These are phyloP conservation scores for Patella vulgata DNA, from an alignment of 1,140 invertebrate genomes.

Conservation along the genomic window DNA sequence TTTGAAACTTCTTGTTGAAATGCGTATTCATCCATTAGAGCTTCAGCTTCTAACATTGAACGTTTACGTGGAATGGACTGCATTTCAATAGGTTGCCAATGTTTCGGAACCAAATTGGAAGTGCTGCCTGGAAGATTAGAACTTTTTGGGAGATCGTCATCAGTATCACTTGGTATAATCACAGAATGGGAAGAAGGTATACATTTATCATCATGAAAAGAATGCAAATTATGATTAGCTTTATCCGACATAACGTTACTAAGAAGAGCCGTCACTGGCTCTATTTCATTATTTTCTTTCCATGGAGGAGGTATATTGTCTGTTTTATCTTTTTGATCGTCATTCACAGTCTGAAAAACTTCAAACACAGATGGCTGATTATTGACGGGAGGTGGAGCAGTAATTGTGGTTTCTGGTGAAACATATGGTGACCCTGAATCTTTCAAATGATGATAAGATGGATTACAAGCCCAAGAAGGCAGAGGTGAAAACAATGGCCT, in stretches of 20 bases:
- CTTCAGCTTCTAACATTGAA: slow-evolving; percentile 33
- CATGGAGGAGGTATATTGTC: slow-evolving; percentile 21
- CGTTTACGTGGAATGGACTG: slow-evolving; percentile 10
- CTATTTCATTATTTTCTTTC: slow-evolving; percentile 16
- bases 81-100: slow-evolving; percentile 48
- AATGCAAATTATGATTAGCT: slow-evolving; percentile 38
- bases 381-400: slow-evolving; percentile 15
- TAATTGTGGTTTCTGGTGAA: slow-evolving; percentile 53
- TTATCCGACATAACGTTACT: slow-evolving; percentile 25
- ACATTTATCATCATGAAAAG: slow-evolving; percentile 40
- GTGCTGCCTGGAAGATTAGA: slow-evolving; percentile 26
- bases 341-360: slow-evolving; percentile 32
- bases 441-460: slow-evolving; percentile 53
- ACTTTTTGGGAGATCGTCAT: too few species aligned
- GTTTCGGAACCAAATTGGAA: slow-evolving; percentile 38
- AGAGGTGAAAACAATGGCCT: slow-evolving; percentile 50
- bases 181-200: slow-evolving; percentile 47
- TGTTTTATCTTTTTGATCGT: slow-evolving; percentile 11
- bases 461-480: slow-evolving; percentile 62
- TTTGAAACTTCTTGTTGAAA: slow-evolving; percentile 45
- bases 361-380: slow-evolving; percentile 46
- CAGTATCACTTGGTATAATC: slow-evolving; percentile 32
- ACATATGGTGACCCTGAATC: slow-evolving; percentile 57
- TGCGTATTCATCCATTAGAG: slow-evolving; percentile 47
- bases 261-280: slow-evolving; percentile 29